Conservation (phyloP, 2,113 vertebrate genomes). For the Leucopsar rothschildi region DNA sequence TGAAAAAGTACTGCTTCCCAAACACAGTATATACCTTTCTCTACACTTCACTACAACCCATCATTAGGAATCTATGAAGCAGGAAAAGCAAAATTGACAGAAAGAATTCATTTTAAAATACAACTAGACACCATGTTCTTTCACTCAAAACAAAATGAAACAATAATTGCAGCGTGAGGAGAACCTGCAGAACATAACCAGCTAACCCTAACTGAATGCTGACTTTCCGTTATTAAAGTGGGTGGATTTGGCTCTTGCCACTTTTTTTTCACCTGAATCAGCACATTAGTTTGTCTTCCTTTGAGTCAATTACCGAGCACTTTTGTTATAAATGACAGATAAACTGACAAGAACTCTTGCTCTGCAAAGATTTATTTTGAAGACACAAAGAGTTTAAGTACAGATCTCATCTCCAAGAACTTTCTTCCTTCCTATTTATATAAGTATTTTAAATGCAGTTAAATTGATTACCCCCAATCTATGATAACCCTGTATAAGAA, state of each 20-base stretch:
- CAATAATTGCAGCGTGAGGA: slow-evolving; percentile 20
- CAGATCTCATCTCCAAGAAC: not conserved
- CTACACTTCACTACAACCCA: not conserved
- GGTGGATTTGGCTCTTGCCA: not conserved
- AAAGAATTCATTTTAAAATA: slow-evolving; percentile 48
- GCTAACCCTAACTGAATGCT: slow-evolving; percentile 36
- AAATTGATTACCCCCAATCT: not conserved
- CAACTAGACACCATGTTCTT: not conserved
- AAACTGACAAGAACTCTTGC: not conserved
- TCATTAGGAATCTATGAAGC: slow-evolving; percentile 50
- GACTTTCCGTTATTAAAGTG: slow-evolving; percentile 16
- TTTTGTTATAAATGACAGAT: not conserved
- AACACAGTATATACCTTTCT: not conserved
- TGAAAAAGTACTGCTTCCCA: not conserved
- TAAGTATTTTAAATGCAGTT: not conserved
- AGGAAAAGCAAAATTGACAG: slow-evolving; percentile 49
- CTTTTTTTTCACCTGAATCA: not conserved
- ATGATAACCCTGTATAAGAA: not conserved
- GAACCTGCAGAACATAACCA: slow-evolving; percentile 21
- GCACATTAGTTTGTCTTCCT: slow-evolving; percentile 2
- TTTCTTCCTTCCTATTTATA: not conserved
- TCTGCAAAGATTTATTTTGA: not conserved
- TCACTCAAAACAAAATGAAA: slow-evolving; percentile 15
- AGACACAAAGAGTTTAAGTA: not conserved
- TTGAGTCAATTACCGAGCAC: not conserved